Percentiles rank a stretch among this genome's conserved stretches.
Evolutionary conservation across 2,888 invertebrate species (phyloP).

Genomic region (Trichacis sp.): DNA sequence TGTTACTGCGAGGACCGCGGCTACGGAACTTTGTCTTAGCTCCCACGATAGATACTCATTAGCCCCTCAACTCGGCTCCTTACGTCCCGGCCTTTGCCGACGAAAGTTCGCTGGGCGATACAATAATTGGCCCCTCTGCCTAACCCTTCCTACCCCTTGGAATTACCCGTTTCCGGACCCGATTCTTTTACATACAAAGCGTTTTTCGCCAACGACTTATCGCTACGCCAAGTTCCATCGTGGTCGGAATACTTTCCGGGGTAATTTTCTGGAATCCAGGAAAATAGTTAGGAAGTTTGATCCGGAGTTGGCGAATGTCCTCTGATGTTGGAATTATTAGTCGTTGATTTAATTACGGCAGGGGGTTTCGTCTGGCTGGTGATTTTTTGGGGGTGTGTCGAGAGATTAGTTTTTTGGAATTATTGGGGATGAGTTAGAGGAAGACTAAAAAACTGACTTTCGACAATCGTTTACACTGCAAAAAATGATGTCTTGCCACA

Average conservation of each 20-base stretch:
- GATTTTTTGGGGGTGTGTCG: too few species aligned
- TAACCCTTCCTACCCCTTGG: background rate
- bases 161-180: background rate
- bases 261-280: background rate
- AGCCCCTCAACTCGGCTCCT: conserved; percentile 37
- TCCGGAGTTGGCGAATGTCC: background rate
- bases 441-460: too few species aligned
- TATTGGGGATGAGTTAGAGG: too few species aligned
- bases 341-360: background rate
- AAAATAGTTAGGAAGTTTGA: background rate
- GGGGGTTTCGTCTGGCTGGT: background rate
- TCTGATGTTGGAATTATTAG: background rate
- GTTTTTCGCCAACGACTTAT: background rate
- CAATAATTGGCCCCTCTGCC: background rate
- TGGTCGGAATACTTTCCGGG: background rate
- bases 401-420: too few species aligned
- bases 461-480: too few species aligned
- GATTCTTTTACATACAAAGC: conserved; percentile 2
- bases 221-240: background rate
- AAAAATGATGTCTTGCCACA: too few species aligned
- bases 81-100: conserved; percentile 12
- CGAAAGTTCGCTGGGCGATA: background rate
- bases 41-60: conserved; percentile 58
- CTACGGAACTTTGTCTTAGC: conserved; percentile 51
- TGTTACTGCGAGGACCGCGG: conserved; percentile 45